Conservation (phyloP, 2,797 vertebrate species). For the Gobio occitaniae region DNA sequence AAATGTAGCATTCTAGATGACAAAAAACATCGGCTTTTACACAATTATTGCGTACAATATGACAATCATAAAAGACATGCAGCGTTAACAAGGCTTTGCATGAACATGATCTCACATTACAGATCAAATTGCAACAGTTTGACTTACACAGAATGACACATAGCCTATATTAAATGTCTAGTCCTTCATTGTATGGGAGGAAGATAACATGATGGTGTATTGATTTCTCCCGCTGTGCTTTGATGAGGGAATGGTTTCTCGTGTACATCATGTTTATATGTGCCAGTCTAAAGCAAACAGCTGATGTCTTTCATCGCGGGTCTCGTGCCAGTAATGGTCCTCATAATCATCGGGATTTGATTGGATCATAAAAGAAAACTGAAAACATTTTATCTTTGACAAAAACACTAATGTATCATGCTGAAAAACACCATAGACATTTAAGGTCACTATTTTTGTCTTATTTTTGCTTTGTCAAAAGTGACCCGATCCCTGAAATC, state of each 20-base stretch:
- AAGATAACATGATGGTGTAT: neutral
- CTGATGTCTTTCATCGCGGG: neutral
- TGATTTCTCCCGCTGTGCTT: constrained; percentile 2
- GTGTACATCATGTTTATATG: neutral
- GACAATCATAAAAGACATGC: neutral
- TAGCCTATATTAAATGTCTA: neutral
- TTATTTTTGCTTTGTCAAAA: neutral
- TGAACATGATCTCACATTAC: neutral
- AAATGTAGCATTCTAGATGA: neutral
- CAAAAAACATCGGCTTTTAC: neutral
- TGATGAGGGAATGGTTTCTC: constrained; percentile 1
- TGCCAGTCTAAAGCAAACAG: too few relatives aligned
- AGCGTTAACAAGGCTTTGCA: neutral
- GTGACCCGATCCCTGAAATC: too few relatives aligned
- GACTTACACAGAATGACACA: neutral
- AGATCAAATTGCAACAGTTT: neutral
- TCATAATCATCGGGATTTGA: neutral
- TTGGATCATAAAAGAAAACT: neutral
- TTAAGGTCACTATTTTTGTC: neutral
- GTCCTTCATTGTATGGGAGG: neutral
- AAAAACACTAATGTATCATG: neutral
- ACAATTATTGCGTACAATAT: neutral
- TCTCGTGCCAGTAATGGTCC: neutral
- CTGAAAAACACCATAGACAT: neutral
- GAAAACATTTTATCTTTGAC: neutral